Conservation (phyloP, 2,888 invertebrate species). For the Autographa pulchrina region DNA sequence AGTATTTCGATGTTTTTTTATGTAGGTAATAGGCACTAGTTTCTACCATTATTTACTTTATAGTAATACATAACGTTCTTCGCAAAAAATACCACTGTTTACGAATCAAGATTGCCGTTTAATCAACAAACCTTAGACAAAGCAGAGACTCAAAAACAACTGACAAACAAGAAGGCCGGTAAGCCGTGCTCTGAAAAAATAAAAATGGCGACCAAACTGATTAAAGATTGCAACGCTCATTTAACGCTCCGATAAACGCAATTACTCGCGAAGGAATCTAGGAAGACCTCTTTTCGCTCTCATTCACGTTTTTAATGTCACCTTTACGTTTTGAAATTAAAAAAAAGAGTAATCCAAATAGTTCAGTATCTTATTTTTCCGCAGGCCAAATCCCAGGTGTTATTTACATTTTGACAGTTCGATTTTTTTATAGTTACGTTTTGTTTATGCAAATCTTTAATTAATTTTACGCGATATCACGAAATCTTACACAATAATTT, state of each 20-base stretch:
- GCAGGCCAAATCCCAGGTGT: conserved; percentile 10
- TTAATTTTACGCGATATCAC: conserved; percentile 12
- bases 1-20: too few species aligned
- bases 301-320: conserved; percentile 69
- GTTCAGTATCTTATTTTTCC: conserved; percentile 47
- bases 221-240: conserved; percentile 86
- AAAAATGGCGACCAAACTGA: conserved; percentile 73
- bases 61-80: not conserved
- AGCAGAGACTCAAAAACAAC: conserved; percentile 43
- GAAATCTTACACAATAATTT: conserved; percentile 29
- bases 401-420: not conserved
- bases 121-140: conserved; percentile 35
- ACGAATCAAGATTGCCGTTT: conserved; percentile 5
- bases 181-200: conserved; percentile 59
- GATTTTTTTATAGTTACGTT: conserved; percentile 10
- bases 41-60: not conserved
- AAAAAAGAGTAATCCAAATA: conserved; percentile 51
- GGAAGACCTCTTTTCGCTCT: conserved; percentile 72
- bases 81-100: conserved; percentile 5
- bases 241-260: conserved; percentile 86
- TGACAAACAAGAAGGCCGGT: conserved; percentile 60
- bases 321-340: conserved; percentile 55
- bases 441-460: conserved; percentile 1
- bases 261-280: conserved; percentile 76
- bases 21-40: too few species aligned